Evolutionary conservation across 2,113 vertebrate species (phyloP), one percentile per base, ranked within the genome.

Genomic region (Pipra filicauda): DNA sequence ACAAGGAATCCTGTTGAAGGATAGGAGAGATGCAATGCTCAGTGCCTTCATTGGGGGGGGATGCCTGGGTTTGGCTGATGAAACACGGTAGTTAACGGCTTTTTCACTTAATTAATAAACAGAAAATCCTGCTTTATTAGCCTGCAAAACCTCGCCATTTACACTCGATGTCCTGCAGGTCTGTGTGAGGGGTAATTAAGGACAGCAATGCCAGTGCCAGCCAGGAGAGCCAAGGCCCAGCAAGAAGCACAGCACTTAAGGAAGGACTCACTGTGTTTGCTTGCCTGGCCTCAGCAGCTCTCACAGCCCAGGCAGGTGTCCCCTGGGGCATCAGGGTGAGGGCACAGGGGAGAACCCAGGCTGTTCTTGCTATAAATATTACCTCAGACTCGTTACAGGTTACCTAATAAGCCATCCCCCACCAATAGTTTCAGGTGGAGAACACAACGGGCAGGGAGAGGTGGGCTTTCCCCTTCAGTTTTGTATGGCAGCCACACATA

Each of bases 261-360:
- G 7, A 16, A 0, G 0, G 7, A 10, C 17, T n/a, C 33, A 22
- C 21, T 8, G 4, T 5, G 6, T 15, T 51, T 13, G 7, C 44
- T 51, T 69, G 54, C 30, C 51, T 69, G 49, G 49, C 26, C 62
- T 23, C 80, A 41, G 66, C 46, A 20, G 41, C 44, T 48, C 44
- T 8, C 2, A 2, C 5, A 5, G 24, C 52, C 39, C 59, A 72
- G 33, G 26, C 52, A 66, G 22, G 22, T 2, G 1, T 35, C 41
- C 55, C 54, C 14, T 49, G 51, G 15, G 37, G n/a, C 7, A 4
- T 19, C 65, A 33, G 33, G 21, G 33, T 57, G 28, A 75, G 33
- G 44, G 17, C 20, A 71, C 0, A 2, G 24, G 27, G 13, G 4
- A 74, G 31, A 75, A 55, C 18, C 51, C 33, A 67, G 39, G 28